These are phyloP conservation scores for Actinernus sp. DNA, from an alignment of 92 coral and sea anemone genomes.

Conservation along the genomic window DNA sequence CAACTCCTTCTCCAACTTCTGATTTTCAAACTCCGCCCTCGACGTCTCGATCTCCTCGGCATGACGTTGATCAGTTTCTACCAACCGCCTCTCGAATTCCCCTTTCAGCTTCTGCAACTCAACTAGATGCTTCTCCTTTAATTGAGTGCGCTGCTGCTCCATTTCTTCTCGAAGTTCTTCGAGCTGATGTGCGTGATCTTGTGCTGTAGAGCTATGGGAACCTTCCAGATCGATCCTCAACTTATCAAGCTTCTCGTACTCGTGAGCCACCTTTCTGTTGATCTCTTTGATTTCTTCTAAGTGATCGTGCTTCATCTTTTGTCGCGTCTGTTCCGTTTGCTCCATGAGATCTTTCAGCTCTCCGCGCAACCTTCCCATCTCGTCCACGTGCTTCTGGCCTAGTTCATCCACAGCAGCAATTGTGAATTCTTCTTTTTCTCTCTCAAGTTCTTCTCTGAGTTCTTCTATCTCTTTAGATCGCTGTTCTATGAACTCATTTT, in stretches of 20 bases:
- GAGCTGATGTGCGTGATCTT: constrained; percentile 83
- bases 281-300: constrained; percentile 76
- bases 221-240: constrained; percentile 81
- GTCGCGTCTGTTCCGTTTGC: constrained; percentile 73
- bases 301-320: constrained; percentile 73
- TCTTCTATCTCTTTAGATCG: constrained; percentile 68
- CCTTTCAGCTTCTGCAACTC: constrained; percentile 75
- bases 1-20: constrained; percentile 86
- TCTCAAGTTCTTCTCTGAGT: constrained; percentile 76
- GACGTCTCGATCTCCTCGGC: constrained; percentile 71
- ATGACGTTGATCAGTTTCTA: constrained; percentile 67
- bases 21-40: constrained; percentile 80
- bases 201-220: constrained; percentile 64
- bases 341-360: constrained; percentile 76
- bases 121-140: constrained; percentile 72
- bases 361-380: constrained; percentile 66
- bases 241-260: constrained; percentile 74
- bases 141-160: constrained; percentile 75
- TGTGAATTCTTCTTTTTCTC: constrained; percentile 75
- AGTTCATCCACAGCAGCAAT: constrained; percentile 82
- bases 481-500: constrained; percentile 58
- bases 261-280: constrained; percentile 79
- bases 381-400: constrained; percentile 76
- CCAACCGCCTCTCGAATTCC: constrained; percentile 67
- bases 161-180: constrained; percentile 80